Conservation (phyloP, 2,888 invertebrate genomes). For the Chrysodeixis includens region DNA sequence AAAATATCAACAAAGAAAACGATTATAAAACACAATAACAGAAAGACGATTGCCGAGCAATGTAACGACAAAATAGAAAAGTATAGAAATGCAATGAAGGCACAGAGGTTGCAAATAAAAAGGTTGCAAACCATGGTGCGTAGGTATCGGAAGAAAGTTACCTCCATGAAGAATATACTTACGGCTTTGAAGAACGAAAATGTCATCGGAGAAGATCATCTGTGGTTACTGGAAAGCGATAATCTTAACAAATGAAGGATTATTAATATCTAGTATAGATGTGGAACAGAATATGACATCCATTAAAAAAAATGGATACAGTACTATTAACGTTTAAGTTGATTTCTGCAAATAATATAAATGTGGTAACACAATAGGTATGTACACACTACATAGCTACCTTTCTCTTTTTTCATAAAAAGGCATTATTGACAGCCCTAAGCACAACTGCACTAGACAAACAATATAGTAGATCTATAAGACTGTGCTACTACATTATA, state of each 20-base stretch:
- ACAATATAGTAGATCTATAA: too few relatives aligned
- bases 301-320: too few relatives aligned
- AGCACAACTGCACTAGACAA: too few relatives aligned
- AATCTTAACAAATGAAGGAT: not conserved
- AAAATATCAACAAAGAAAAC: constrained; percentile 12
- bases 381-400: too few relatives aligned
- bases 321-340: too few relatives aligned
- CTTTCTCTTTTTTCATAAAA: too few relatives aligned
- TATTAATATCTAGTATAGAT: too few relatives aligned
- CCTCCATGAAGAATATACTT: constrained; percentile 23
- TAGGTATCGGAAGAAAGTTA: constrained; percentile 28
- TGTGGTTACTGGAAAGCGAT: constrained; percentile 38
- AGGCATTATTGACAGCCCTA: too few relatives aligned
- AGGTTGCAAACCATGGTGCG: constrained; percentile 20
- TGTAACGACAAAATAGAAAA: constrained; percentile 26
- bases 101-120: constrained; percentile 30
- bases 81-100: constrained; percentile 26
- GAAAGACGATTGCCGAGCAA: constrained; percentile 11
- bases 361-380: too few relatives aligned
- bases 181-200: constrained; percentile 37
- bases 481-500: too few relatives aligned
- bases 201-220: constrained; percentile 29
- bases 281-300: too few relatives aligned
- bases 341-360: too few relatives aligned
- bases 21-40: constrained; percentile 9